A percentile compares a stretch with the other conserved stretches of the same genome.
Evolutionary conservation across 2,113 vertebrate genomes (phyloP).

Genomic region (Uria lomvia): DNA sequence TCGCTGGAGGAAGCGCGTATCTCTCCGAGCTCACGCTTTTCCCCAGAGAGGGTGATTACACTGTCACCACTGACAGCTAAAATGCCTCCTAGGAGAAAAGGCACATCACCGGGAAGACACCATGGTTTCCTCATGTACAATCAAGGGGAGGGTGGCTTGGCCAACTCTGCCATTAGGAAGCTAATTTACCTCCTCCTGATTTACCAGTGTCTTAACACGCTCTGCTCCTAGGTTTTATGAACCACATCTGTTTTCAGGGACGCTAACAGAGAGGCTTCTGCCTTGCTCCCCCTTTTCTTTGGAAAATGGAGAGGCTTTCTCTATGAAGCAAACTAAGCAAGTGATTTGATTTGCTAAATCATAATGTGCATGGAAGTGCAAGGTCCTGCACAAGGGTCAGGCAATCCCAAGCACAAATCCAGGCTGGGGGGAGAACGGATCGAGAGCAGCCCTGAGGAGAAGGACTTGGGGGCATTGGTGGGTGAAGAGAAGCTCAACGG

Average conservation of each 20-base stretch:
- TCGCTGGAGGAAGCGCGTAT: not conserved
- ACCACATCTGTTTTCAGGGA: not conserved
- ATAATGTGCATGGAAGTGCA: not conserved
- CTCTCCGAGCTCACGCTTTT: not conserved
- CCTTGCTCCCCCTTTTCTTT: not conserved
- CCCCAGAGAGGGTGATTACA: not conserved
- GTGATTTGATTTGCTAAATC: not conserved
- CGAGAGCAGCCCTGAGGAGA: not conserved
- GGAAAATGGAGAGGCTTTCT: not conserved
- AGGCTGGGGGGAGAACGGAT: not conserved
- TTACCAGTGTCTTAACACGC: not conserved
- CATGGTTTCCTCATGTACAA: not conserved
- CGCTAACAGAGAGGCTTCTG: not conserved
- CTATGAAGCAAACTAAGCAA: not conserved
- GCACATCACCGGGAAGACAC: not conserved
- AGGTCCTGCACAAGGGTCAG: not conserved
- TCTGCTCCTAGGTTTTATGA: not conserved
- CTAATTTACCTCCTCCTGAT: not conserved
- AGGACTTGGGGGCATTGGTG: not conserved
- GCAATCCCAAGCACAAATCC: not conserved
- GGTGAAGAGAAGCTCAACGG: not conserved
- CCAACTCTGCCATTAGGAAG: not conserved
- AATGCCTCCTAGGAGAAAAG: not conserved
- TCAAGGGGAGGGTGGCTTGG: not conserved
- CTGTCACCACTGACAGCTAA: not conserved